Evolutionary conservation across 2,797 vertebrate species (phyloP), one percentile per base, ranked within the genome.

Genomic region (Glossophaga mutica): DNA sequence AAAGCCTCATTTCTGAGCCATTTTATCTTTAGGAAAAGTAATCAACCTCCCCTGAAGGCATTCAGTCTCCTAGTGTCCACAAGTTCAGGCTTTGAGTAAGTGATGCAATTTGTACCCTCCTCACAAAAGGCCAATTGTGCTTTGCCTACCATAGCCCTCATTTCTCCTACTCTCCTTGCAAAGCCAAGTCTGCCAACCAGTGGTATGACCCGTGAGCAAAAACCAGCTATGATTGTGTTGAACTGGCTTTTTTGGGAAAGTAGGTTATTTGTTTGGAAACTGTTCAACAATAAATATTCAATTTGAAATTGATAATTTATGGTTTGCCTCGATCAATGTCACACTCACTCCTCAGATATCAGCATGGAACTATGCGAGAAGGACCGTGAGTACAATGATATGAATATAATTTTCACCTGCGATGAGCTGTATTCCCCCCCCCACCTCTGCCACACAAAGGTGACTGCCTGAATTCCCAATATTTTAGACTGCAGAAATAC

Each of bases 201-300:
- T 70, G 92, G 74, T 52, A 89, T n/a, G 88, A 96, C 82, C 89
- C 1, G 0, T 88, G 48, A 96, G 46, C 95, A 88, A 78, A 48
- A 82, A 37, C 46, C 82, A 93, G 39, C 3, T 2, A 29, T 91
- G 34, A 94, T 94, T 91, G 50, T 76, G 95, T 84, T 94, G 94
- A 97, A 96, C 97, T 82, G 95, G 92, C 85, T 91, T 97, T 44
- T 79, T 59, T 95, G 79, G 16, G 12, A 79, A 96, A 97, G 92
- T 94, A 96, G 87, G 90, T 91, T 97, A 95, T 92, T 78, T 37
- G 65, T 89, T 78, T 97, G 96, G 85, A 97, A 97, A 95, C 44
- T 97, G 59, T 88, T 96, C 93, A 62, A 84, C 52, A 97, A 97
- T 92, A 96, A 16, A 2, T 15, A 46, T 67, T 92, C 87, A 93